Conservation (phyloP, 1,140 invertebrate species). For the Gerris buenoi region DNA sequence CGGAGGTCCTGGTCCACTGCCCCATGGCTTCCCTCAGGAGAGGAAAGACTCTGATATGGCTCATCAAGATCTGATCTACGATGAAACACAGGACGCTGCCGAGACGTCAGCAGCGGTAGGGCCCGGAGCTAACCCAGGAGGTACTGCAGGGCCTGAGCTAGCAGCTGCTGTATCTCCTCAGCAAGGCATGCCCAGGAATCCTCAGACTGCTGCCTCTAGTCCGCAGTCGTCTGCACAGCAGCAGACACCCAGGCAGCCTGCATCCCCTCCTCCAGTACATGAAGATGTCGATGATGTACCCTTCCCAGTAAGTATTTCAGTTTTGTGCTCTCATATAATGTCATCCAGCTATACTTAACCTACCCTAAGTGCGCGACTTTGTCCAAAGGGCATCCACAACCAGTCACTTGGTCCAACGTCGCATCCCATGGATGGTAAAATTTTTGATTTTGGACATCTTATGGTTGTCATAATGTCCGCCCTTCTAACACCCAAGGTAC, state of each 20-base stretch:
- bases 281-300: constrained; percentile 37
- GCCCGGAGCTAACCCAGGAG: background rate
- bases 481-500: too few relatives aligned
- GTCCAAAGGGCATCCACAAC: too few relatives aligned
- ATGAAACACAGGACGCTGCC: constrained; percentile 19
- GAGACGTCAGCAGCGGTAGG: background rate
- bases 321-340: too few relatives aligned
- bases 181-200: background rate
- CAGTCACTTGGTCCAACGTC: too few relatives aligned
- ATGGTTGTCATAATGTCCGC: too few relatives aligned
- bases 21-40: constrained; percentile 35
- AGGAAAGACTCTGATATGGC: constrained; percentile 34
- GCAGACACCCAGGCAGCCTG: constrained; percentile 3
- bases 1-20: constrained; percentile 21
- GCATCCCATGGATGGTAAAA: too few relatives aligned
- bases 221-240: constrained; percentile 10
- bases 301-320: constrained; percentile 23
- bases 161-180: background rate
- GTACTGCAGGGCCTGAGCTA: constrained; percentile 8
- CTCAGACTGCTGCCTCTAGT: constrained; percentile 14
- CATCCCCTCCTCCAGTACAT: constrained; percentile 28
- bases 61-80: constrained; percentile 22
- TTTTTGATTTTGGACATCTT: too few relatives aligned
- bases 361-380: too few relatives aligned
- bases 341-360: too few relatives aligned